These are phyloP conservation scores for Columba livia DNA, from an alignment of 2,113 vertebrate species.

Conservation along the genomic window DNA sequence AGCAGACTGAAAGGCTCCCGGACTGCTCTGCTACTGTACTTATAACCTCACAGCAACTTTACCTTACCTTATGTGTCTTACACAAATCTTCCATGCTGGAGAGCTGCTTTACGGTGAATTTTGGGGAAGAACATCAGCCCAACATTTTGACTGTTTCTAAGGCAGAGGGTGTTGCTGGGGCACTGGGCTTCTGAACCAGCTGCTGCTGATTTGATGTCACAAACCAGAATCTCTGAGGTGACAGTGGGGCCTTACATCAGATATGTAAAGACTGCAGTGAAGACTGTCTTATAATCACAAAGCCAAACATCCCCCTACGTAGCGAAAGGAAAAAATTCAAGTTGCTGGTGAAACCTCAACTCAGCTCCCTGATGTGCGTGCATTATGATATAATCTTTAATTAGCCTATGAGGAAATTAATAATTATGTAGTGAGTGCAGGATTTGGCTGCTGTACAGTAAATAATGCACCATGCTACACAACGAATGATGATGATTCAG, in stretches of 20 bases:
- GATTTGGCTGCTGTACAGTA: constrained; percentile 36
- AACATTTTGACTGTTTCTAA: background rate
- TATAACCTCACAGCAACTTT: background rate
- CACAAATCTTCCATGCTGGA: background rate
- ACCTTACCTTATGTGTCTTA: background rate
- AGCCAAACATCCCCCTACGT: background rate
- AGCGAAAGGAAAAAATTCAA: background rate
- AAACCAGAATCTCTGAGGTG: background rate
- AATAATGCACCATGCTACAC: background rate
- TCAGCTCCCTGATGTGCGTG: background rate
- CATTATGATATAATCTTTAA: constrained; percentile 52
- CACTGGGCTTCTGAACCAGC: background rate
- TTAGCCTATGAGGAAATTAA: constrained; percentile 50
- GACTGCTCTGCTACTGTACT: background rate
- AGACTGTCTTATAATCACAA: background rate
- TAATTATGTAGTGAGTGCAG: background rate
- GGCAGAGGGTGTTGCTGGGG: background rate
- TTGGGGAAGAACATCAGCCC: background rate
- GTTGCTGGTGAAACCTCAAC: background rate
- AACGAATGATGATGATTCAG: constrained; percentile 4
- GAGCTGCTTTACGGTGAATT: background rate
- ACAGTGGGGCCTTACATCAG: background rate
- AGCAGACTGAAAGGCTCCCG: background rate
- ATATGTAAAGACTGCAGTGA: background rate
- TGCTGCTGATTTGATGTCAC: background rate